Evolutionary conservation across 37 sponge, comb jelly and placozoan genomes (phyloP).

Genomic region (Hexactinellida sp.): DNA sequence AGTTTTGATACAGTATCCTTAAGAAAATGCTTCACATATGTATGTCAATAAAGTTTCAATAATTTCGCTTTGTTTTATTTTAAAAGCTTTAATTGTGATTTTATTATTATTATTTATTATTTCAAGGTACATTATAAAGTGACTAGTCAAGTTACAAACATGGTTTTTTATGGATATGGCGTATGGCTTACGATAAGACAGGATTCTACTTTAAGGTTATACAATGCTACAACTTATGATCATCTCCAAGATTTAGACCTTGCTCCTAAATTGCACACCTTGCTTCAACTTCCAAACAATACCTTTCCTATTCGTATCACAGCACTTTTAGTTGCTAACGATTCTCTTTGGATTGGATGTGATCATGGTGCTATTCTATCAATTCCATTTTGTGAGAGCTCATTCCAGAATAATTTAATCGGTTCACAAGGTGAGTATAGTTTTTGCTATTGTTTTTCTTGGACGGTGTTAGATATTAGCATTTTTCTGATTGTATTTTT

Average conservation of each 20-base stretch:
- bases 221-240: constrained; percentile 49
- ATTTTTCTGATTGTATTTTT: too few relatives aligned
- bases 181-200: constrained; percentile 70
- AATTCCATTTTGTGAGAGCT: constrained; percentile 41
- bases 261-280: constrained; percentile 42
- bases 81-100: too few relatives aligned
- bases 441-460: too few relatives aligned
- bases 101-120: too few relatives aligned
- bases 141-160: constrained; percentile 36
- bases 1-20: too few relatives aligned
- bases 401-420: too few relatives aligned
- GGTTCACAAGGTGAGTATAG: too few relatives aligned
- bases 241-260: constrained; percentile 73
- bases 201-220: constrained; percentile 61
- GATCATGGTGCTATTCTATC: constrained; percentile 56
- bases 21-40: too few relatives aligned
- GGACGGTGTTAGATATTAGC: too few relatives aligned
- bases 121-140: constrained; percentile 28
- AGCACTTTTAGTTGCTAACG: constrained; percentile 44
- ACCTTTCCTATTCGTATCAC: constrained; percentile 45
- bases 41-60: too few relatives aligned
- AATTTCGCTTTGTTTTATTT: too few relatives aligned
- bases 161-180: constrained; percentile 60
- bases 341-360: constrained; percentile 66
- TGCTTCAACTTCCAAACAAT: constrained; percentile 25